Conservation (phyloP, 2,888 invertebrate genomes). For the Drosophila colorata region DNA sequence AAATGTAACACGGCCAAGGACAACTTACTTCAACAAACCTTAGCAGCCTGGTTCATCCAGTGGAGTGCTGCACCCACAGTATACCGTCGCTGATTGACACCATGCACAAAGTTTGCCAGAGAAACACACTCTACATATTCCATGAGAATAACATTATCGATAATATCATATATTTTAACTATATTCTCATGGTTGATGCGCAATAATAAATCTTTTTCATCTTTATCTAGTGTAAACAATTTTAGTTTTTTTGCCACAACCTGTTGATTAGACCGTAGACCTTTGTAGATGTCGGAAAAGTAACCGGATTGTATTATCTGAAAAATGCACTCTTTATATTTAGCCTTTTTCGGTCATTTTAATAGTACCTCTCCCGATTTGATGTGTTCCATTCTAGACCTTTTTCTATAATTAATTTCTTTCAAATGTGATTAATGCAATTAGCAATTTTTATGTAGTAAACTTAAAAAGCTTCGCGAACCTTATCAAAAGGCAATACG, state of each 20-base stretch:
- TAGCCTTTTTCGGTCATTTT: no score
- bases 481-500: no score
- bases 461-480: no score
- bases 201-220: neutral
- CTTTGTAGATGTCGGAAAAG: neutral
- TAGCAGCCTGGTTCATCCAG: conserved; percentile 3
- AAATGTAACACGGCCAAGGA: no score
- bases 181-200: conserved; percentile 5
- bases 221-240: neutral
- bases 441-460: neutral
- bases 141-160: neutral
- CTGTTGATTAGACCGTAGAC: neutral
- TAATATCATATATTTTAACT: neutral
- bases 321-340: neutral
- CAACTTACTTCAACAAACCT: neutral
- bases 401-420: no score
- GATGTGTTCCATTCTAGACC: neutral
- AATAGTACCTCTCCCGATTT: neutral
- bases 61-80: neutral
- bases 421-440: neutral
- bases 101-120: neutral
- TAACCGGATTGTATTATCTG: neutral
- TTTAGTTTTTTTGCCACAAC: neutral
- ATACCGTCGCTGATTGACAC: neutral
- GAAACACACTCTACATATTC: conserved; percentile 1